phyloP scores from a whole-genome alignment of 2,113 vertebrate genomes.

The Mionectes macconnelli region DNA sequence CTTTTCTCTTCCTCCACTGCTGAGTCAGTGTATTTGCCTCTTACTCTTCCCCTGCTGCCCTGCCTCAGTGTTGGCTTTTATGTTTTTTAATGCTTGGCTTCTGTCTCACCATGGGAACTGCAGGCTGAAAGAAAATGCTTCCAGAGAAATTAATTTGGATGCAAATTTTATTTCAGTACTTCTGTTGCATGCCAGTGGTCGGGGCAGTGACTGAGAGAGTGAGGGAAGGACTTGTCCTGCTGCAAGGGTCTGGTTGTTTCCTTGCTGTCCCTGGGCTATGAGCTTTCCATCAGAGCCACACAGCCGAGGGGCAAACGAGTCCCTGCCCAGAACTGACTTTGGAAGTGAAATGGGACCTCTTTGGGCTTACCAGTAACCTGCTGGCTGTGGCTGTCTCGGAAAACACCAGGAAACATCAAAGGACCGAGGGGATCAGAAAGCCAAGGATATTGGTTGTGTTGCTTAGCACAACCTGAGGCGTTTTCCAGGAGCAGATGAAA shows the following conservation, averaged over 20 bases:
- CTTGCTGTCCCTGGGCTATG: not conserved
- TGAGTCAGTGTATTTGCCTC: not conserved
- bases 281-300: not conserved
- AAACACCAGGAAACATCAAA: not conserved
- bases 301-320: not conserved
- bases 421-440: not conserved
- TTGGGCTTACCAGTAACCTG: not conserved
- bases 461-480: not conserved
- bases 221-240: not conserved
- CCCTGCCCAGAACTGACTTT: not conserved
- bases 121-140: not conserved
- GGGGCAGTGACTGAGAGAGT: not conserved
- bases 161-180: not conserved
- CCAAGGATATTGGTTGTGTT: not conserved
- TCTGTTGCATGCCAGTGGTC: not conserved
- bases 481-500: not conserved
- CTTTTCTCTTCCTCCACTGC: not conserved
- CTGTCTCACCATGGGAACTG: not conserved
- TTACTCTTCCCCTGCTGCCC: not conserved
- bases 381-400: not conserved
- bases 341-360: not conserved
- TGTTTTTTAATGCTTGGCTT: not conserved
- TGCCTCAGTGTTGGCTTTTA: not conserved
- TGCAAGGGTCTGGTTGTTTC: not conserved
- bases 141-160: not conserved